Evolutionary conservation across 2,113 vertebrate species (phyloP), one percentile per base, ranked within the genome.

Genomic region (Platysteira castanea): DNA sequence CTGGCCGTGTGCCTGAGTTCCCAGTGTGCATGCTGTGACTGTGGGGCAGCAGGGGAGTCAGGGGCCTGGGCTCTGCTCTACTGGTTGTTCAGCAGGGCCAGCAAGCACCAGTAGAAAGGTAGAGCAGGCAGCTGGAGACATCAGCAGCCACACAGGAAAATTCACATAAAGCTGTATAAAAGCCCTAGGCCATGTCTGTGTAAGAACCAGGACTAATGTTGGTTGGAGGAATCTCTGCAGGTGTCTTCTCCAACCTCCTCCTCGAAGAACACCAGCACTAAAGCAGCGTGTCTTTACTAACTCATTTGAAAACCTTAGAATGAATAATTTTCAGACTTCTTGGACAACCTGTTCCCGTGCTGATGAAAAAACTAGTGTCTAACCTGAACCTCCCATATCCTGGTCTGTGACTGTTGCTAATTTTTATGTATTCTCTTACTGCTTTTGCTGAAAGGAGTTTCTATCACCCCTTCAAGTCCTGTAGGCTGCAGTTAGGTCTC

Each of bases 1-100:
- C 9, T 52, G 53, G 21, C 2, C 0, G 0, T 6, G 7, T 13
- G 21, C 39, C 35, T 63, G 1, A 1, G n/a, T 24, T 92, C 22
- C 37, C 54, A 23, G 15, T 3, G 13, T 61, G 27, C 4, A 0
- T 11, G 14, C 16, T 50, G 4, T 11, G 46, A 27, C 41, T 31
- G 11, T 24, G 37, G n/a, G 59, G 41, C 41, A 74, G 27, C 33
- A 30, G 30, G n/a, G 28, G 41, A 61, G 9, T 5, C 26, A 44
- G 28, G 35, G 20, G 31, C 17, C 35, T 46, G 44, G 35, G 26
- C 19, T 73, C 9, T 22, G 76, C 59, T 52, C 70, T 68, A 24
- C 30, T 57, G 24, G 5, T 2, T 10, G 14, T 18, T 46, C 33
- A 50, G 20, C 42, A 39, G 15, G 49, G 44, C 20, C 39, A n/a